phyloP scores from a whole-genome alignment of 53 echinoderm and acorn worm genomes.

The Actinopyga echinites region DNA sequence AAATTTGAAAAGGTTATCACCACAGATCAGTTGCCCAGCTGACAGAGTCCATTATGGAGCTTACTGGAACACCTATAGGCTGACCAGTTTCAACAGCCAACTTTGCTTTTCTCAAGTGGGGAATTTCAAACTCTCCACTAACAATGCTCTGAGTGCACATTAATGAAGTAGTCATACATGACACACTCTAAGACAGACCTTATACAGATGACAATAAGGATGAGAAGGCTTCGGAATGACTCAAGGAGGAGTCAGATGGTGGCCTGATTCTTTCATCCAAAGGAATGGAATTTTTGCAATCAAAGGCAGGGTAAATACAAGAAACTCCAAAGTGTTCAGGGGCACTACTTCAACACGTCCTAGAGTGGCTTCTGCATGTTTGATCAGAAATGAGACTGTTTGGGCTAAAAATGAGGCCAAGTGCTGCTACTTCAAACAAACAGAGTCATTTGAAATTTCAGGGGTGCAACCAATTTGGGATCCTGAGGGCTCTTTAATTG shows the following conservation, averaged over 20 bases:
- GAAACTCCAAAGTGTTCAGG: neutral
- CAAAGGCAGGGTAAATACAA: neutral
- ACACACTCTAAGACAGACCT: too few relatives aligned
- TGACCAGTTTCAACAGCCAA: too few relatives aligned
- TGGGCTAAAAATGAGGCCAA: neutral
- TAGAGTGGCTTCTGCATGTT: conserved; percentile 1
- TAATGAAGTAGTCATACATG: too few relatives aligned
- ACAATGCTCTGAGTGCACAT: too few relatives aligned
- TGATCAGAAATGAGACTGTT: neutral
- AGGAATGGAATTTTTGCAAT: neutral
- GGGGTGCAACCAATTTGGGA: neutral
- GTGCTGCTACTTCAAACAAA: neutral
- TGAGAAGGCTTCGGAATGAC: neutral
- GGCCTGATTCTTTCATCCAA: neutral
- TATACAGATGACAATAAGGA: too few relatives aligned
- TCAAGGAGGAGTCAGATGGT: neutral
- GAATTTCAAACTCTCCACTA: too few relatives aligned
- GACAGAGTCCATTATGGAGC: too few relatives aligned
- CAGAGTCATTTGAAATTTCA: neutral
- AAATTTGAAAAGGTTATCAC: too few relatives aligned
- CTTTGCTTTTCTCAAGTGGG: too few relatives aligned
- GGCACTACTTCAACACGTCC: neutral
- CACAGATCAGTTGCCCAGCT: too few relatives aligned
- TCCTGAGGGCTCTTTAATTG: conserved; percentile 1
- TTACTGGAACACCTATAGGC: too few relatives aligned